Conservation (phyloP, 1,140 invertebrate species). For the Drosophila leontia region DNA sequence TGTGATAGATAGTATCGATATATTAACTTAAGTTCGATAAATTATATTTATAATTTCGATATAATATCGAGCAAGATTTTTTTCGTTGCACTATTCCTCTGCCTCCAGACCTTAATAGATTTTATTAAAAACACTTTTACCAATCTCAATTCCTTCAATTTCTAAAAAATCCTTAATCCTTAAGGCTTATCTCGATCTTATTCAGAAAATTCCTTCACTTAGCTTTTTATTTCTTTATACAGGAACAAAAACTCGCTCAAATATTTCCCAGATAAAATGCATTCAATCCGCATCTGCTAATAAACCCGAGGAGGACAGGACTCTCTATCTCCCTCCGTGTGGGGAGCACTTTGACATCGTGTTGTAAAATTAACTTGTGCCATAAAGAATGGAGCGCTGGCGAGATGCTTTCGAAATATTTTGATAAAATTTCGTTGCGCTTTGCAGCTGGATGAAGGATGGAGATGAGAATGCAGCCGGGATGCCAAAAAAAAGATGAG, state of each 20-base stretch:
- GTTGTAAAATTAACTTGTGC: constrained; percentile 73
- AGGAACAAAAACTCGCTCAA: background rate
- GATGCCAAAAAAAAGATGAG: constrained; percentile 52
- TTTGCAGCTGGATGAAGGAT: constrained; percentile 33
- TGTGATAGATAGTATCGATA: no score
- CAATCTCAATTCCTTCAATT: background rate
- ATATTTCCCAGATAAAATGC: constrained; percentile 33
- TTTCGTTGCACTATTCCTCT: background rate
- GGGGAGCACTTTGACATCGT: constrained; percentile 42
- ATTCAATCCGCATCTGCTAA: constrained; percentile 29
- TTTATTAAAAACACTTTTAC: background rate
- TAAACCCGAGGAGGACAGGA: constrained; percentile 22
- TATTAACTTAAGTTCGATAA: no score
- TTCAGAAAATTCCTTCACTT: no score
- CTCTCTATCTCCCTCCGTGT: constrained; percentile 10
- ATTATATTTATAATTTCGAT: no score
- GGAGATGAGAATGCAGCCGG: constrained; percentile 18
- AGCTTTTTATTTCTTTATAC: constrained; percentile 6
- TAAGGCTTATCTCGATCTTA: background rate
- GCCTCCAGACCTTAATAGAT: background rate
- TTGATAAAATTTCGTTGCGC: constrained; percentile 53
- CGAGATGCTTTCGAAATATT: constrained; percentile 55
- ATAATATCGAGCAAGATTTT: background rate
- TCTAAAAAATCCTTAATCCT: no score
- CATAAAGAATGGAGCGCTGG: constrained; percentile 55